Base-by-base conservation (phyloP, 30 jellyfish, hydroid and myxozoan genomes). In the Rhopilema esculentum region DNA sequence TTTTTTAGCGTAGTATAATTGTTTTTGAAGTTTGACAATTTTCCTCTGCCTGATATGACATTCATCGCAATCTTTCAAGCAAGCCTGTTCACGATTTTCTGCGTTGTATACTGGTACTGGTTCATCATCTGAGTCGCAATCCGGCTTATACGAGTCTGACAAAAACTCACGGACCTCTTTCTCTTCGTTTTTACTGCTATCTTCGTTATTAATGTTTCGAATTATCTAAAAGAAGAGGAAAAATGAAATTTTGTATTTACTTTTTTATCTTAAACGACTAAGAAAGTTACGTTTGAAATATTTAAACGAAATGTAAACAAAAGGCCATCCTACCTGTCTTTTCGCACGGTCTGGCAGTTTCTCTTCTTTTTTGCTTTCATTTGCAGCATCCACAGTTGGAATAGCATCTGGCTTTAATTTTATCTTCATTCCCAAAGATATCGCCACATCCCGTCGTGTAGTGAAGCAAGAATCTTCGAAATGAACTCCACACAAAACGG, bases 311-410 rank as follows among this genome's bases (percentile, higher is more conserved):
- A 67, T 67, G 78, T 29, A 24, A 29, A 67, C 51, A 19, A 21
- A 17, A 67, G 78, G 78, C 78, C 78, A 21, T 21, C 77, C 63
- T 63, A 80, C 89, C 89, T 63, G 66, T 40, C 89, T 80, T 23
- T 49, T 63, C 31, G 66, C 89, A 27, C 82, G 89, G 4, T 66
- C 89, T 4, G 80, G 73, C 16, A 18, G 49, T 0, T 31, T 32
- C 25, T 49, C 66, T 21, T 40, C 82, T 52, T 80, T 69, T 30
- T 64, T 30, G 30, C 23, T 30, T 76, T 49, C 50, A 29, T 69
- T 82, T 67, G 91, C 91, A 28, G 91, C 91, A 50, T 82, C 83
- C 24, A 82, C 29, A 4, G 91, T 29, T 8, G 91, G 91, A 21
- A 66, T 72, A 31, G 91, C 91, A 82, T 82, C 81, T 7, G 81